These are phyloP conservation scores for Danaus chrysippus DNA, from an alignment of 2,888 invertebrate genomes.

Conservation along the genomic window DNA sequence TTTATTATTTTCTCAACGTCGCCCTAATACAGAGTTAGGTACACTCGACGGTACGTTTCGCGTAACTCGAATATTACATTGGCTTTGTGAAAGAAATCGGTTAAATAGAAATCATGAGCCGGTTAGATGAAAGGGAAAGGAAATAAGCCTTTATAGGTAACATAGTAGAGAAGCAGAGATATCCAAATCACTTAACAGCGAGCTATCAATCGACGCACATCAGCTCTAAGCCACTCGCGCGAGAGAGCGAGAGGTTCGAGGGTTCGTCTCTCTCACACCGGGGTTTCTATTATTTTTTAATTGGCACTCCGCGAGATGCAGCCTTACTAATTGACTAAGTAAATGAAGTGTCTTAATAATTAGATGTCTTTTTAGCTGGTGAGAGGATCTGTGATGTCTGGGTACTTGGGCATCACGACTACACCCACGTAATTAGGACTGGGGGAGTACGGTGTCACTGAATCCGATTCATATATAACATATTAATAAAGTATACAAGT, in stretches of 20 bases:
- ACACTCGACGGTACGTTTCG: not conserved
- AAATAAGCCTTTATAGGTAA: constrained; percentile 28
- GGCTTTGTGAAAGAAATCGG: not conserved
- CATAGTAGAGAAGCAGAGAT: constrained; percentile 34
- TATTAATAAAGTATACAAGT: not conserved
- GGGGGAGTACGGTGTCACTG: constrained; percentile 10
- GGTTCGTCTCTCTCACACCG: constrained; percentile 55
- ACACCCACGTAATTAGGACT: constrained; percentile 37
- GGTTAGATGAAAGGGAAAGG: constrained; percentile 18
- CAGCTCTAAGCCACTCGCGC: constrained; percentile 57
- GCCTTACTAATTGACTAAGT: constrained; percentile 73
- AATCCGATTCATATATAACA: not conserved
- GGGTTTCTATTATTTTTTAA: constrained; percentile 74
- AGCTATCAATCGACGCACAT: constrained; percentile 48
- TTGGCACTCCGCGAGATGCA: constrained; percentile 69
- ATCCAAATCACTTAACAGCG: constrained; percentile 41
- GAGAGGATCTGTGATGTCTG: constrained; percentile 40
- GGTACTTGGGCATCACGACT: constrained; percentile 28
- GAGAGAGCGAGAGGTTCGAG: constrained; percentile 48
- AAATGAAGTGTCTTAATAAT: constrained; percentile 76
- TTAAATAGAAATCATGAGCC: not conserved
- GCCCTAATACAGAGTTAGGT: not conserved
- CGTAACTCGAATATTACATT: not conserved
- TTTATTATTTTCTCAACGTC: not conserved
- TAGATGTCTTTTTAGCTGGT: constrained; percentile 64